A percentile compares a stretch with the other conserved stretches of the same genome.
These are phyloP conservation scores for Omphaloscelis lunosa DNA, from an alignment of 2,888 invertebrate species.

Conservation along the genomic window DNA sequence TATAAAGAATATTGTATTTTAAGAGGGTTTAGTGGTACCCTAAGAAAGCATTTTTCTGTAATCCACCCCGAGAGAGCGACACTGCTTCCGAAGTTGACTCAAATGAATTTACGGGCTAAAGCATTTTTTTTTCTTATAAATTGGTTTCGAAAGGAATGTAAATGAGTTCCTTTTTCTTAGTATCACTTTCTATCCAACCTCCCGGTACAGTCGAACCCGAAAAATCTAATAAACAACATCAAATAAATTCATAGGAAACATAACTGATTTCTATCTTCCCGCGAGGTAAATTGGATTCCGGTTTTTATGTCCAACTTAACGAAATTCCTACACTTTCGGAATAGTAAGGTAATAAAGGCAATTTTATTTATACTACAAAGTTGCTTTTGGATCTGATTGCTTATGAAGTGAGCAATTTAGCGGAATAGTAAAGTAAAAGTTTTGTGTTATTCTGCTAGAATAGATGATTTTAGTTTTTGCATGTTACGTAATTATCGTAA, in stretches of 20 bases:
- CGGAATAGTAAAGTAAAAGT: conserved; percentile 10
- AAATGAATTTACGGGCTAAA: conserved; percentile 14
- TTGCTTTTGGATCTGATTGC: conserved; percentile 19
- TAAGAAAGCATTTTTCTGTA: background rate
- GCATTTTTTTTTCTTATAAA: background rate
- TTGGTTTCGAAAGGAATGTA: conserved; percentile 16
- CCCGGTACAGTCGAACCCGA: conserved; percentile 51
- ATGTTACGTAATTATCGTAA: background rate
- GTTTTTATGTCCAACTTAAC: conserved; percentile 70
- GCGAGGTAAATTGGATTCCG: conserved; percentile 72
- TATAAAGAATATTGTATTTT: background rate
- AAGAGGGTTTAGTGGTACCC: background rate
- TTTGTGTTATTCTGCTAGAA: background rate
- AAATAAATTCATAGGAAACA: conserved; percentile 74
- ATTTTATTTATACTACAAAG: conserved; percentile 45
- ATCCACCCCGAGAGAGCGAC: background rate
- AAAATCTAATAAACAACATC: conserved; percentile 73
- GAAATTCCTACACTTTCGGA: conserved; percentile 62
- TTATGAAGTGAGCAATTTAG: conserved; percentile 28
- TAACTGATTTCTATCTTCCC: conserved; percentile 72
- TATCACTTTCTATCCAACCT: conserved; percentile 27
- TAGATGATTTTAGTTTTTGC: background rate
- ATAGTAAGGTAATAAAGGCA: conserved; percentile 63
- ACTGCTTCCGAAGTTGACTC: background rate
- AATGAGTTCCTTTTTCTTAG: conserved; percentile 38